Evolutionary conservation across 2,797 vertebrate genomes (phyloP), one percentile per base, ranked within the genome.

Genomic region (Chaunax sp.): DNA sequence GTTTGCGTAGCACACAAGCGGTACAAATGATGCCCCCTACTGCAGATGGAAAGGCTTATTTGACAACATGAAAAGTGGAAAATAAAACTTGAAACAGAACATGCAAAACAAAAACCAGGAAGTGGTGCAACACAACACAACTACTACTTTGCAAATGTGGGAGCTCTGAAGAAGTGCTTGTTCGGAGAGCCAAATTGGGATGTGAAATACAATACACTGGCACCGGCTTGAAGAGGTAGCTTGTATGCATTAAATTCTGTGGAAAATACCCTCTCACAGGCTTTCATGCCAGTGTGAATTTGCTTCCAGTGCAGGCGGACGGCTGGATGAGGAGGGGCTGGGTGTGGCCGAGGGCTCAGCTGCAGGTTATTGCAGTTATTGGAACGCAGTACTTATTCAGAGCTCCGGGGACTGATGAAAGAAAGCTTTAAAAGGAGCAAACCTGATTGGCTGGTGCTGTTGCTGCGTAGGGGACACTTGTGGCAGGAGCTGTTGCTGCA

Each of bases 401-500:
- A 98, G 96, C 97, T 98, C 88, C 94, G 7, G 94, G 96, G 96
- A 95, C 95, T 95, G 92, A 96, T 97, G 96, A 98, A 96, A 98
- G 96, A 98, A 97, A 98, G 97, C 97, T 97, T 96, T 98, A 98
- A 98, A 99, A 99, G 96, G 96, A 97, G 97, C 98, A 99, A 99
- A 99, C 98, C 98, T 99, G 98, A 98, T 98, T 99, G 97, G 97
- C 97, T 98, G 97, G 95, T 95, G 97, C 96, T 97, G 97, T 95
- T 96, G 97, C 96, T 95, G 98, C 97, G 97, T 98, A 99, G 97
- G 97, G 96, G 94, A 97, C 96, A 97, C 98, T 98, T 98, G 97
- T 96, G 97, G 97, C 96, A 96, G 97, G 97, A 97, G 97, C 95
- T 96, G 97, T 95, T 96, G 97, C 96, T 98, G 97, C 97, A 97